Evolutionary conservation across 2,888 invertebrate species (phyloP), one percentile per base, ranked within the genome.

Genomic region (Drosophila tripunctata): DNA sequence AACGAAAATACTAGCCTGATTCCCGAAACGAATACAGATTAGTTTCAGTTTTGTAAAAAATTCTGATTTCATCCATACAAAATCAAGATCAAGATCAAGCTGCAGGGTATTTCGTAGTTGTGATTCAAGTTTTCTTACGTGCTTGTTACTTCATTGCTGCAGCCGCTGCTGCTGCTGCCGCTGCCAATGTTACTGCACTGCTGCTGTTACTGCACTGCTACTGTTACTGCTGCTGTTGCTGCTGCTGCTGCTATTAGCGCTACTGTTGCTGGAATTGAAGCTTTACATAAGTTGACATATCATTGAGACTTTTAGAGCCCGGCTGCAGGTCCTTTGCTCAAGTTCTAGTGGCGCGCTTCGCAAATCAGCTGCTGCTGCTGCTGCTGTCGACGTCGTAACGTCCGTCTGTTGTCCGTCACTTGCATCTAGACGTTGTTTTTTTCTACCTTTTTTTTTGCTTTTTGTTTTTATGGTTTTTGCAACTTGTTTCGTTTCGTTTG

Each of bases 301-400:
- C 62, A 66, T 47, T 50, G 57, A 52, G 67, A 58, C 65, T 78
- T 69, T 81, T 63, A 82, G 81, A 82, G 72, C 79, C 77, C 78
- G 79, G 82, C 72, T 85, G 81, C 85, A 85, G 85, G 85, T 81
- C 81, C 82, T 81, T 75, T 78, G 85, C 78, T 64, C 77, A 82
- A 77, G 82, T 85, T 82, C 77, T 76, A 44, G 58, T 54, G 41
- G 66, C 68, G 65, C 83, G 68, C 65, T 58, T 38, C 57, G 61
- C 52, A 12, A 58, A 85, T 81, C 81, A 81, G 85, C 81, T 85
- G 85, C 79, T 84, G 65, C 68, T 64, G 38, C 27, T 27, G 21
- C 21, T 21, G 22, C 38, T 50, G 67, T 36, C 44, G 50, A 31
- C 30, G 38, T 38, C 50, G 51, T 50, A 33, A 33, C 41, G 27